A percentile compares a stretch with the other conserved stretches of the same genome.
Evolutionary conservation across 2,113 vertebrate genomes (phyloP).

Genomic region (Phoxinus phoxinus): DNA sequence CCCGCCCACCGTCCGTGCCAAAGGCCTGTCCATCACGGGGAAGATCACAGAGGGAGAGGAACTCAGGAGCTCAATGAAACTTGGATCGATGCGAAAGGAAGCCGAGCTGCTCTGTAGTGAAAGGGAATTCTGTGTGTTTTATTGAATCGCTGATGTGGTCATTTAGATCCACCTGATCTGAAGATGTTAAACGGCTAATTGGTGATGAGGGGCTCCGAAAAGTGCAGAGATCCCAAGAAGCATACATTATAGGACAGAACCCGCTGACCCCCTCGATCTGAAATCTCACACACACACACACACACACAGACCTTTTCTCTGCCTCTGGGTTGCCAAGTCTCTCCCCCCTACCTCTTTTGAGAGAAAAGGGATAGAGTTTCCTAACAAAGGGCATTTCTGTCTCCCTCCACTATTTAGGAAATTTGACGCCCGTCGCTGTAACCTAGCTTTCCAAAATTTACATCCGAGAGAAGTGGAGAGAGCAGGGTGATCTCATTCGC

Average conservation of each 20-base stretch:
- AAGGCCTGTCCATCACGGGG: conserved; percentile 82
- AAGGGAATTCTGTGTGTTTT: conserved; percentile 40
- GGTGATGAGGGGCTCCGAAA: conserved; percentile 32
- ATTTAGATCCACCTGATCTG: conserved; percentile 36
- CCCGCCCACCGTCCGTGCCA: conserved; percentile 70
- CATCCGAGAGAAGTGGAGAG: conserved; percentile 39
- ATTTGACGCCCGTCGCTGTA: conserved; percentile 86
- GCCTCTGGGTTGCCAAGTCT: conserved; percentile 78
- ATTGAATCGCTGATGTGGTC: conserved; percentile 18
- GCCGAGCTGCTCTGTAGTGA: conserved; percentile 36
- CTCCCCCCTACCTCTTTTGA: conserved; percentile 80
- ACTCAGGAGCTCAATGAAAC: conserved; percentile 48
- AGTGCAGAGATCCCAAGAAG: conserved; percentile 14
- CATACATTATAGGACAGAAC: conserved; percentile 55
- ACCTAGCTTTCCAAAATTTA: conserved; percentile 57
- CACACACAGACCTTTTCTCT: conserved; percentile 63
- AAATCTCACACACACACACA: conserved; percentile 40
- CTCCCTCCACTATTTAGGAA: conserved; percentile 81
- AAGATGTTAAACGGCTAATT: conserved; percentile 36
- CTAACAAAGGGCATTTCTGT: conserved; percentile 92
- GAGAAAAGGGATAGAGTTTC: conserved; percentile 92
- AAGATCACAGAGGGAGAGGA: conserved; percentile 68
- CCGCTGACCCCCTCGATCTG: conserved; percentile 52
- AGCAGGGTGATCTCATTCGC: background rate
- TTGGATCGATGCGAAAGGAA: conserved; percentile 61